Percentiles rank a stretch among this genome's conserved stretches.
Conservation (phyloP, 2,797 vertebrate species). For the Oophaga sylvatica region DNA sequence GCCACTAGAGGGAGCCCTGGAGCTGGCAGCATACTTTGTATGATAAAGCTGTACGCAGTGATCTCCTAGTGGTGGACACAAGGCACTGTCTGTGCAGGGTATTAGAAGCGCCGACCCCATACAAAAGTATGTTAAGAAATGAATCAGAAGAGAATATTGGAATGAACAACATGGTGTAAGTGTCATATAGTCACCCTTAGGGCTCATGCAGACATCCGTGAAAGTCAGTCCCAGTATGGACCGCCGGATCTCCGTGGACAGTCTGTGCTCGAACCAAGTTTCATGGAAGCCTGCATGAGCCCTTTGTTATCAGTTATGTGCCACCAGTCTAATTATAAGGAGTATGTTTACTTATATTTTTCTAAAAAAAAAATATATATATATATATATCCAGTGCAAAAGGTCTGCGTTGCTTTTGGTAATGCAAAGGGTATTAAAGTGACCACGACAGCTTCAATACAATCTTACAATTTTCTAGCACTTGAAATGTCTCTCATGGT, state of each 20-base stretch:
- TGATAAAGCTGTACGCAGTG: too few species aligned
- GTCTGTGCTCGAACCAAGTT: too few species aligned
- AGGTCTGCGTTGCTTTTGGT: constrained; percentile 18
- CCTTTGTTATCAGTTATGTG: not conserved
- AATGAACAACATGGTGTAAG: not conserved
- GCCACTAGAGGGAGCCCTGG: not conserved
- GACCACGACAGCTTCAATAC: not conserved
- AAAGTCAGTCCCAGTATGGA: too few species aligned
- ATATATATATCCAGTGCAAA: not conserved
- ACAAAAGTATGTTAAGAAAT: not conserved
- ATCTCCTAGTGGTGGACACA: too few species aligned
- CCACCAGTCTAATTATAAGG: not conserved
- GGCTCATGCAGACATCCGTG: too few species aligned
- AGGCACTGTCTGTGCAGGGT: not conserved
- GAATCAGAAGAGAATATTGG: not conserved
- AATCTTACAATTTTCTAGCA: constrained; percentile 9
- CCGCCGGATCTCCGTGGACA: too few species aligned
- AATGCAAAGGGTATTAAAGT: constrained; percentile 1
- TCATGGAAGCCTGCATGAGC: too few species aligned
- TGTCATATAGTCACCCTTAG: too few species aligned
- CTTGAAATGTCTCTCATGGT: constrained; percentile 1
- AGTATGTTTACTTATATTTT: constrained; percentile 16
- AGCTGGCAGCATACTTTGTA: not conserved
- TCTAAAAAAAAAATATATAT: not conserved
- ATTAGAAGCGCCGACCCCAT: too few species aligned